Conservation (phyloP, 2,113 vertebrate genomes). For the Falcunculus frontatus region DNA sequence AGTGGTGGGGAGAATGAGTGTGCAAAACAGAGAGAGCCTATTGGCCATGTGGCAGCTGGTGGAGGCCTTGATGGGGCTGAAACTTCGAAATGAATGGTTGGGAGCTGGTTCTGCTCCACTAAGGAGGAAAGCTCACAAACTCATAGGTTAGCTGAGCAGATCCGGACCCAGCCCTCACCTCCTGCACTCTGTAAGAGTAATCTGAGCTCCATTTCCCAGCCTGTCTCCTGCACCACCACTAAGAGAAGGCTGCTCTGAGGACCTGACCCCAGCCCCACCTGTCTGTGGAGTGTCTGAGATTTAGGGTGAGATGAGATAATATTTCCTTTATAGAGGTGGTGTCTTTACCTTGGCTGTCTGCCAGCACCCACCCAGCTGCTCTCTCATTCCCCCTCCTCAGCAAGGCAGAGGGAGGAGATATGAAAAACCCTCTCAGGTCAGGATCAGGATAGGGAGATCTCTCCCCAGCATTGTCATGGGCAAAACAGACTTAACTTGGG, state of each 20-base stretch:
- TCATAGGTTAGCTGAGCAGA: background rate
- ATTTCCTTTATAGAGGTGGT: background rate
- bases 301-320: background rate
- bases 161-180: fast-evolving
- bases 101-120: background rate
- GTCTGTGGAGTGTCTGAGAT: background rate
- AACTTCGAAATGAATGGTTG: background rate
- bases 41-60: background rate
- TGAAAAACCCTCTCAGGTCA: background rate
- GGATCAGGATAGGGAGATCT: background rate
- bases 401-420: background rate
- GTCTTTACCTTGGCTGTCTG: background rate
- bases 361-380: background rate
- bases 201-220: background rate
- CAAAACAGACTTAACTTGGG: background rate
- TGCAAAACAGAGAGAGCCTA: background rate
- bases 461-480: background rate
- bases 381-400: background rate
- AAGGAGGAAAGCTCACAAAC: background rate
- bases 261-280: background rate
- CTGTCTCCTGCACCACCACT: background rate
- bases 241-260: background rate
- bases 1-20: background rate
- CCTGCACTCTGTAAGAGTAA: background rate
- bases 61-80: background rate